Base-by-base conservation (phyloP, 2,888 invertebrate genomes). In the Eudemis profundana region DNA sequence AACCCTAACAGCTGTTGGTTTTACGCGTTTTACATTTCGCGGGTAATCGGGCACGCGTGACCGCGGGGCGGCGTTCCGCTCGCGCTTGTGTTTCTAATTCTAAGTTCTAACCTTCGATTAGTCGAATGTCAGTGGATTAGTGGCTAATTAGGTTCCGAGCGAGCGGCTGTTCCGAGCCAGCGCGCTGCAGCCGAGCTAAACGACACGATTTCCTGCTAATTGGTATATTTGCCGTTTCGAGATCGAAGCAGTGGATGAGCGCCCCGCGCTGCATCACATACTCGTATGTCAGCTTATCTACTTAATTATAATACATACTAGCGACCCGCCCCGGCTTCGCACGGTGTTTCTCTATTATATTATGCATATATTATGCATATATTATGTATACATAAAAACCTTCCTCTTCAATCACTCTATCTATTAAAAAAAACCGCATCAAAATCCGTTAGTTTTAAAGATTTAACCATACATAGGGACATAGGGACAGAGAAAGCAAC, bases 101-200 rank as follows among this genome's bases (percentile, higher is more conserved):
- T n/a, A n/a, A n/a, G n/a, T n/a, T n/a, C n/a, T 19, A 51, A 51
- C 64, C 64, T 64, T 64, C 64, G 64, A 64, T 64, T 59, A 64
- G 42, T 14, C 29, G 42, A 62, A 61, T 61, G 60, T 61, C 62
- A 44, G 14, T 27, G 36, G 57, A 57, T 57, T 64, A 54, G 44
- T 40, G 23, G 15, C 49, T 47, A 64, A 64, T 64, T 57, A 50
- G 15, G 14, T 57, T 51, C 33, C 44, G 29, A 56, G 27, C 19
- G 53, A 27, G 29, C 12, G 27, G 15, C n/a, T 49, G 49, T 49
- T 61, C 61, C 50, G 51, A 61, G 44, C 44, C 42, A 51, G 42
- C 50, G 42, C n/a, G n/a, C n/a, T n/a, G n/a, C n/a, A 33, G 29
- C 27, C 27, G 27, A 44, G 51, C 33, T 15, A 42, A 29, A 19